Evolutionary conservation across 2,888 invertebrate species (phyloP).

Genomic region (Muscina levida): DNA sequence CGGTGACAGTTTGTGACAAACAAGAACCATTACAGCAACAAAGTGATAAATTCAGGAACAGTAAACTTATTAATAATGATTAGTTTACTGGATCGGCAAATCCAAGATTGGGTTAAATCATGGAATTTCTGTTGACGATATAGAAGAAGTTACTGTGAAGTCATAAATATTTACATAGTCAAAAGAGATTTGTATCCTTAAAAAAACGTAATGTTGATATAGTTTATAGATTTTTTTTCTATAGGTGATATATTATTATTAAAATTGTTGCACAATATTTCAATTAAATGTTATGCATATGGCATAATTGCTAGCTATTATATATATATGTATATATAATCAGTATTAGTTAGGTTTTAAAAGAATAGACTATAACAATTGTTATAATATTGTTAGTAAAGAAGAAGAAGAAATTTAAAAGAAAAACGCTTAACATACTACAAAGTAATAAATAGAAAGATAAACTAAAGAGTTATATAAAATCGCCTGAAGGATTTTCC

Average conservation of each 20-base stretch:
- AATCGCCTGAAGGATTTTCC: too few species aligned
- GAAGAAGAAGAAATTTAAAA: too few species aligned
- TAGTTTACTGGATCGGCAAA: too few species aligned
- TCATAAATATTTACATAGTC: slow-evolving; percentile 32
- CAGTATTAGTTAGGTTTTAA: too few species aligned
- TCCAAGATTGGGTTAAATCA: too few species aligned
- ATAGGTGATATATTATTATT: slow-evolving; percentile 9
- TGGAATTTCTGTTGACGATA: too few species aligned
- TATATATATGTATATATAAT: slow-evolving; percentile 21
- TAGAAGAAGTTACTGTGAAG: too few species aligned
- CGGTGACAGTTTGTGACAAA: background rate
- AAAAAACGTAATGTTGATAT: background rate
- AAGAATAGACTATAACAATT: too few species aligned
- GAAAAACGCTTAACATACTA: too few species aligned
- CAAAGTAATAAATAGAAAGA: too few species aligned
- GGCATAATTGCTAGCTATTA: background rate
- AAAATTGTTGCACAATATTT: slow-evolving; percentile 8
- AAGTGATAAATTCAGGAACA: slow-evolving; percentile 60
- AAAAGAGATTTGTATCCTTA: background rate
- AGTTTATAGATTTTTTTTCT: slow-evolving; percentile 7
- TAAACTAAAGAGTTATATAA: too few species aligned
- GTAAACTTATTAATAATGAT: slow-evolving; percentile 2
- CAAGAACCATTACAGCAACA: background rate
- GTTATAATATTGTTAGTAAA: too few species aligned
- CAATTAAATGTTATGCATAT: slow-evolving; percentile 6